Base-by-base conservation (phyloP, 1,140 invertebrate genomes). In the Steinernema feltiae region DNA sequence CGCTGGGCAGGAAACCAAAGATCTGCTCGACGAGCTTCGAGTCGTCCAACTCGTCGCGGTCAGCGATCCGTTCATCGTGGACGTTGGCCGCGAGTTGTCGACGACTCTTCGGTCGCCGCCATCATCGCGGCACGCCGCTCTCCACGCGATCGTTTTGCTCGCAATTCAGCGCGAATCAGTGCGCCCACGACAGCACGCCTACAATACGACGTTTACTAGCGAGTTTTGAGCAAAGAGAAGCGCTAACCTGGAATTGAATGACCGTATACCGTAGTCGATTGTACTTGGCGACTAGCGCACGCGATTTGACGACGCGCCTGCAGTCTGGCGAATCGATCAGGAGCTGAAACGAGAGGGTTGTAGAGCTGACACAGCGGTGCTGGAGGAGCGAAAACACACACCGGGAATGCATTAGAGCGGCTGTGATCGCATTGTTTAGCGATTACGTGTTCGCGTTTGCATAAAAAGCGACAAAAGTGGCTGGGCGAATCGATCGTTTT, bases 271-370 rank as follows among this genome's bases (percentile, higher is more conserved):
- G 90, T 30, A 98, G 87, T 87, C 94, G 93, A 69, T 93, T 90
- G 87, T 98, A 99, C 41, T 94, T 90, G 84, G 95, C 93, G 0
- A 94, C 94, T 3, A 98, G 88, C 0, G 97, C 92, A 75, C 95
- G 89, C 0, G 96, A 95, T 30, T 95, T 89, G 41, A 97, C 94
- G 32, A 99, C 87, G 0, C n/a, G 97, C 96, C 87, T 99, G 97
- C 17, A 99, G 89, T 69, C 97, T 88, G 89, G 94, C 92, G 85
- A 96, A 30, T 95, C 96, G 73, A 92, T 91, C 77, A 91, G 90
- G 93, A 97, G 97, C 88, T 89, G 82, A 35, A 85, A 80, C n/a
- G n/a, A n/a, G n/a, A n/a, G n/a, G n/a, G n/a, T n/a, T n/a, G n/a
- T n/a, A n/a, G n/a, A n/a, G n/a, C n/a, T n/a, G n/a, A n/a, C n/a